A percentile compares a stretch with the other conserved stretches of the same genome.
phyloP scores from a whole-genome alignment of 2,797 vertebrate genomes.

The Molossus alvarezi region DNA sequence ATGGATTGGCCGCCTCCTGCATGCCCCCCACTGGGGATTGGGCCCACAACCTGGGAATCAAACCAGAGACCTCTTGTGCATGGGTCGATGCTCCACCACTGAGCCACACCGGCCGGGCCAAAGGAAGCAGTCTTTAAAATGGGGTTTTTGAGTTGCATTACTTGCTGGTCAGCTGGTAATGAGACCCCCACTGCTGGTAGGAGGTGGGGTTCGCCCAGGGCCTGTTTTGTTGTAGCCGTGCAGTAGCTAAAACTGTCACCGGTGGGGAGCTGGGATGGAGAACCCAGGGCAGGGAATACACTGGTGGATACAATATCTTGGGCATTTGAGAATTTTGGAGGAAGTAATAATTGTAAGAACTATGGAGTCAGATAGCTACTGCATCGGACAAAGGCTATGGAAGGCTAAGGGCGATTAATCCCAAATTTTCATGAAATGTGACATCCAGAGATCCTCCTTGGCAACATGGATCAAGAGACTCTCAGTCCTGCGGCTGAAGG shows the following conservation, averaged over 20 bases:
- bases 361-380: background rate
- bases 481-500: slow-evolving; percentile 15
- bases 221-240: too few relatives aligned
- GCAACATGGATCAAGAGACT: background rate
- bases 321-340: background rate
- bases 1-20: too few relatives aligned
- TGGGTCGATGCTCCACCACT: too few relatives aligned
- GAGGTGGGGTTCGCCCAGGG: rapidly evolving
- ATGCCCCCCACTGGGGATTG: too few relatives aligned
- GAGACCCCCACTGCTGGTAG: background rate
- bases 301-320: background rate
- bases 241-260: background rate
- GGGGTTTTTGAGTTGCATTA: background rate
- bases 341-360: background rate
- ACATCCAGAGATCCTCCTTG: slow-evolving; percentile 5
- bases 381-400: background rate
- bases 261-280: background rate
- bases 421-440: background rate
- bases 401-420: background rate
- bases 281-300: rapidly evolving
- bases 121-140: background rate
- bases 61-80: too few relatives aligned
- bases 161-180: background rate
- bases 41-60: too few relatives aligned
- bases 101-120: too few relatives aligned